Conservation (phyloP, 2,888 invertebrate species). For the Drosophila nigricruria region DNA sequence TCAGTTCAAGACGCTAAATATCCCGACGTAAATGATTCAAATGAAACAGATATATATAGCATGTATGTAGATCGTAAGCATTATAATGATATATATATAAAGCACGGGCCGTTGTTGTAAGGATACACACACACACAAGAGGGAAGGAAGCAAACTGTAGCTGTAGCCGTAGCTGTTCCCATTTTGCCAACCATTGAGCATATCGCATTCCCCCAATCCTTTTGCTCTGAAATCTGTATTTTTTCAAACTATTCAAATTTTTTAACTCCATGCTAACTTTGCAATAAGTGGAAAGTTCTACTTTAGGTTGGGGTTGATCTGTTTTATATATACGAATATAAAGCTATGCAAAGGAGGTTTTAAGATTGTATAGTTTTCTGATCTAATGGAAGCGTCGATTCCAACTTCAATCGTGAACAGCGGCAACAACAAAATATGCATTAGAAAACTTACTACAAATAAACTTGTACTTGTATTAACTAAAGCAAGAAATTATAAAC, state of each 20-base stretch:
- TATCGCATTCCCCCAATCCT: constrained; percentile 39
- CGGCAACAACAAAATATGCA: constrained; percentile 33
- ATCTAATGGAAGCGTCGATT: constrained; percentile 4
- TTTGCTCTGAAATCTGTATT: constrained; percentile 28
- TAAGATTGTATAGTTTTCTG: constrained; percentile 11
- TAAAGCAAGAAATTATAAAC: constrained; percentile 17
- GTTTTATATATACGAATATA: constrained; percentile 20
- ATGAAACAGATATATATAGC: constrained; percentile 31
- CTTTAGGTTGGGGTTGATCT: constrained; percentile 23
- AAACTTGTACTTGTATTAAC: constrained; percentile 46
- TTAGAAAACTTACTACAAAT: constrained; percentile 39
- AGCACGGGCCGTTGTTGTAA: constrained; percentile 40
- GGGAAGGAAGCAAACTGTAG: constrained; percentile 23
- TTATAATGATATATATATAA: constrained; percentile 26
- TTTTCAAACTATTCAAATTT: constrained; percentile 11
- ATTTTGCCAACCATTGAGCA: constrained; percentile 59
- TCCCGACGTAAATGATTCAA: constrained; percentile 81
- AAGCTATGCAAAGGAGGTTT: constrained; percentile 16
- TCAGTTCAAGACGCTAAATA: constrained; percentile 87
- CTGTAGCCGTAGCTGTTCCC: constrained; percentile 46
- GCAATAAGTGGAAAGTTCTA: constrained; percentile 30
- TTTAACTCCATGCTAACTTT: constrained; percentile 22
- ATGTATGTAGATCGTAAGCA: constrained; percentile 45
- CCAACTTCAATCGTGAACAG: constrained; percentile 17
- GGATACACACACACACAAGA: constrained; percentile 12